Percentiles rank a stretch among this genome's conserved stretches.
Conservation (phyloP, 1,140 invertebrate species). For the Pararge aegeria region DNA sequence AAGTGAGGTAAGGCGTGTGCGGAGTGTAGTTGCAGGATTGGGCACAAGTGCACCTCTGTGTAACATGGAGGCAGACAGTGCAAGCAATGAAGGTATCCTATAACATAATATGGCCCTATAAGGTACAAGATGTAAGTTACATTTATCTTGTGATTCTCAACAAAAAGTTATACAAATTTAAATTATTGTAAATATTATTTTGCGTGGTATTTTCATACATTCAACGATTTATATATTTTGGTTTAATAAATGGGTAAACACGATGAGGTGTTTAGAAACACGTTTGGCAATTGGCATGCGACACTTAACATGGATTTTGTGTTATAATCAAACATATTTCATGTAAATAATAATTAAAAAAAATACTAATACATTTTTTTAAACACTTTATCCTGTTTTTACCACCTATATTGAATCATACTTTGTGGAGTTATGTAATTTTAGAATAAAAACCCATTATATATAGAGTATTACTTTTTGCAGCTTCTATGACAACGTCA, state of each 20-base stretch:
- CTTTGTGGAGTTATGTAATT: background rate
- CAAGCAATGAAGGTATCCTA: slow-evolving; percentile 73
- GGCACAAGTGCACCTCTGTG: slow-evolving; percentile 64
- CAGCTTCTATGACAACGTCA: slow-evolving; percentile 79
- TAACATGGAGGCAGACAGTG: slow-evolving; percentile 63
- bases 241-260: slow-evolving; percentile 52
- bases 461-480: slow-evolving; percentile 32
- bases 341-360: slow-evolving; percentile 43
- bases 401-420: slow-evolving; percentile 22
- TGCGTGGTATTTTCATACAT: slow-evolving; percentile 37
- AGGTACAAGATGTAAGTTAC: slow-evolving; percentile 72
- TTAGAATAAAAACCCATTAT: background rate
- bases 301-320: slow-evolving; percentile 46
- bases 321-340: slow-evolving; percentile 32
- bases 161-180: slow-evolving; percentile 57
- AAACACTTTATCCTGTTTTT: slow-evolving; percentile 69
- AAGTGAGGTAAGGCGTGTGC: slow-evolving; percentile 68
- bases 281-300: slow-evolving; percentile 55
- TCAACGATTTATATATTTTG: slow-evolving; percentile 24
- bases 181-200: slow-evolving; percentile 59
- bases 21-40: slow-evolving; percentile 70
- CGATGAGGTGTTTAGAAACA: slow-evolving; percentile 59
- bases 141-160: slow-evolving; percentile 60
- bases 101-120: slow-evolving; percentile 67
- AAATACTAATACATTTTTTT: slow-evolving; percentile 47